Evolutionary conservation across 2,113 vertebrate genomes (phyloP).

Genomic region (Semicossyphus pulcher): DNA sequence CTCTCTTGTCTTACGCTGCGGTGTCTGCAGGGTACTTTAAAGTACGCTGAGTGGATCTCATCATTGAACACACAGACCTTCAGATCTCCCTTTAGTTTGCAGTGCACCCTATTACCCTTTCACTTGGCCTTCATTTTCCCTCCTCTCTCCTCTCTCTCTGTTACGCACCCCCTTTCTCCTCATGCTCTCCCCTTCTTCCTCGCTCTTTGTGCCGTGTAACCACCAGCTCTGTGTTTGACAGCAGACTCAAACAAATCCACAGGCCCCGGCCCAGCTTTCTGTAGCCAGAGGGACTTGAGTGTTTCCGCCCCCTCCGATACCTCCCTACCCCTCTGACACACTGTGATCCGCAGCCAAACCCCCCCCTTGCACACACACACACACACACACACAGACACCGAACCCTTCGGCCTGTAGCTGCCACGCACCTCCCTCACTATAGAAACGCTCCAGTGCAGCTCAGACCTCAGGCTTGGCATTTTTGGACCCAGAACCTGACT

Average conservation of each 20-base stretch:
- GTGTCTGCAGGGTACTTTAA: conserved; percentile 10
- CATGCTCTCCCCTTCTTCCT: conserved; percentile 26
- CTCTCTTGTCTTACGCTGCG: background rate
- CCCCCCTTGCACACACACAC: background rate
- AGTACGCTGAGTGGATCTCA: conserved; percentile 35
- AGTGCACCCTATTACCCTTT: conserved; percentile 53
- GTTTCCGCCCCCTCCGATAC: conserved; percentile 56
- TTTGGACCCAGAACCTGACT: conserved; percentile 32
- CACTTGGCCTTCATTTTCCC: conserved; percentile 33
- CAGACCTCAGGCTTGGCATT: conserved; percentile 13
- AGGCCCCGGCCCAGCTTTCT: conserved; percentile 62
- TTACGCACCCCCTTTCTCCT: conserved; percentile 20
- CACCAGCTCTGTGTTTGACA: conserved; percentile 73
- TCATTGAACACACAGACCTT: conserved; percentile 24
- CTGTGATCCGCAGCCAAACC: conserved; percentile 69
- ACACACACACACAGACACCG: conserved; percentile 11
- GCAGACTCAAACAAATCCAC: conserved; percentile 76
- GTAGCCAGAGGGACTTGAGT: conserved; percentile 65
- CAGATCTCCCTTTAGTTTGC: conserved; percentile 44
- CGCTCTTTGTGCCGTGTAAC: conserved; percentile 60
- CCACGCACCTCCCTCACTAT: conserved; percentile 37
- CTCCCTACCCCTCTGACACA: conserved; percentile 42
- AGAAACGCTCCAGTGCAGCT: conserved; percentile 41
- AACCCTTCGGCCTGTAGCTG: conserved; percentile 26
- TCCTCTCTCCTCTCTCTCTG: conserved; percentile 24